These are phyloP conservation scores for Acronicta aceris DNA, from an alignment of 2,888 invertebrate species.

Conservation along the genomic window DNA sequence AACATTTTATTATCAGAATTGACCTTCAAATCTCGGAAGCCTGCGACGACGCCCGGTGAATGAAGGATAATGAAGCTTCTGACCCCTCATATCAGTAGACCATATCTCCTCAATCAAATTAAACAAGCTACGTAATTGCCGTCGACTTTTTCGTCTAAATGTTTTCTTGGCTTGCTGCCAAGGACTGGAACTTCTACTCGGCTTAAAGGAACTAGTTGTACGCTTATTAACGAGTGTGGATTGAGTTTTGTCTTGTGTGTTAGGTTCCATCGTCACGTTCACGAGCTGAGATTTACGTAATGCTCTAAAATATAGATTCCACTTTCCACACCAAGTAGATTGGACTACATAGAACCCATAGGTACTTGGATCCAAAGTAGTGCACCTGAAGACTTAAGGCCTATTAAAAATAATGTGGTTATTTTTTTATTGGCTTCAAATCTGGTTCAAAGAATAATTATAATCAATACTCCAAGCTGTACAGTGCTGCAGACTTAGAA, in stretches of 20 bases:
- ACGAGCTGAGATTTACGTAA: slow-evolving; percentile 25
- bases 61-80: slow-evolving; percentile 5
- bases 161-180: slow-evolving; percentile 44
- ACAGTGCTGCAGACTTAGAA: no score
- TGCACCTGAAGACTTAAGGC: no score
- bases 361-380: no score
- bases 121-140: slow-evolving; percentile 42
- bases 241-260: slow-evolving; percentile 32
- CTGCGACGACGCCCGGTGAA: no score
- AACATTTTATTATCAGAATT: no score
- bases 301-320: slow-evolving; percentile 1
- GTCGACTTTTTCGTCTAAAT: slow-evolving; percentile 43
- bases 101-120: slow-evolving; percentile 38
- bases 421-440: no score
- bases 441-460: no score
- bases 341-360: no score
- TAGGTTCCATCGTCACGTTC: neutral
- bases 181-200: slow-evolving; percentile 35
- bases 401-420: no score
- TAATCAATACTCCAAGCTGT: no score
- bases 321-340: no score
- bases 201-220: slow-evolving; percentile 42
- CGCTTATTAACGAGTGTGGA: slow-evolving; percentile 45
- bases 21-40: no score
- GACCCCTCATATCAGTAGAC: slow-evolving; percentile 16